Percentiles rank a stretch among this genome's conserved stretches.
Conservation (phyloP, 2,797 vertebrate genomes). For the Hephaestus fuliginosus region DNA sequence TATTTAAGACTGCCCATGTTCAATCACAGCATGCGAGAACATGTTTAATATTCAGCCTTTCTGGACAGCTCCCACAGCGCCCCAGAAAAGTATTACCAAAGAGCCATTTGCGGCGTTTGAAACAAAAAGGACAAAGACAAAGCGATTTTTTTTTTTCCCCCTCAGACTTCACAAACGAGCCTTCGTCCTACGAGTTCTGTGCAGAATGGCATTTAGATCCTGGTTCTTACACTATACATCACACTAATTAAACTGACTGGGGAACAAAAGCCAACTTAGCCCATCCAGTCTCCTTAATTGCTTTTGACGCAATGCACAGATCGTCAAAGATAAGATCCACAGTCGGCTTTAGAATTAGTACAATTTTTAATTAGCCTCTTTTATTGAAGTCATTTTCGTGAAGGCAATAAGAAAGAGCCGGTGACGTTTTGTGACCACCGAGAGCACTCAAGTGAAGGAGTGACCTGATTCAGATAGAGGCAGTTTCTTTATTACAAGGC, state of each 20-base stretch:
- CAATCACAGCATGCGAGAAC: not conserved
- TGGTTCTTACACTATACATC: constrained; percentile 58
- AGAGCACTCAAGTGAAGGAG: constrained; percentile 29
- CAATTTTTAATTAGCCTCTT: constrained; percentile 76
- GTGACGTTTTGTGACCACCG: constrained; percentile 25
- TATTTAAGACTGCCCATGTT: constrained; percentile 2
- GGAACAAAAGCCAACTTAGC: constrained; percentile 78
- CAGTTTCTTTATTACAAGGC: constrained; percentile 17
- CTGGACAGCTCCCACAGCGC: not conserved
- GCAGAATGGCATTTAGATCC: constrained; percentile 61
- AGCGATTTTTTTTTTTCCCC: constrained; percentile 1
- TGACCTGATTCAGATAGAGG: constrained; percentile 42
- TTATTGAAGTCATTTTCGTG: constrained; percentile 58
- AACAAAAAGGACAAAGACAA: constrained; percentile 48
- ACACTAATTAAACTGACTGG: constrained; percentile 70
- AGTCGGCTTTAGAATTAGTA: constrained; percentile 53
- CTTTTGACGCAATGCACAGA: constrained; percentile 73
- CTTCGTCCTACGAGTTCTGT: constrained; percentile 28
- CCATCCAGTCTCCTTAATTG: constrained; percentile 77
- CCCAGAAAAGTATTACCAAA: constrained; percentile 1
- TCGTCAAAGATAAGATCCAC: constrained; percentile 71
- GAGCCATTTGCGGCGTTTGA: constrained; percentile 34
- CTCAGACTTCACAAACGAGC: constrained; percentile 17
- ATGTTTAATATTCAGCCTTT: constrained; percentile 19
- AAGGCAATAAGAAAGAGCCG: constrained; percentile 17